phyloP scores from a whole-genome alignment of 2,797 vertebrate genomes.

The Channallabes apus region DNA sequence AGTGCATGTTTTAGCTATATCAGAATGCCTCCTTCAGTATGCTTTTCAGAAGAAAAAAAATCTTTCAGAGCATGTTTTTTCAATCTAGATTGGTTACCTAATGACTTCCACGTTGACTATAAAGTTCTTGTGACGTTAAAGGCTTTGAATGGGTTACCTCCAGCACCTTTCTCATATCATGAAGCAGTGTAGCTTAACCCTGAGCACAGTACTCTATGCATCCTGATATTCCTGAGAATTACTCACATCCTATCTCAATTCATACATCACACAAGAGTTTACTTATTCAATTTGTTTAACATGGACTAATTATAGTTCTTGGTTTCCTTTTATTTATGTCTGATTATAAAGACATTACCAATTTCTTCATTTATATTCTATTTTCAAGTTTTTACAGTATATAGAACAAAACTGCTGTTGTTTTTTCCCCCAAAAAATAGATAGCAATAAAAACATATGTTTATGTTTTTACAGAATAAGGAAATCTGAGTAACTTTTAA shows the following conservation, averaged over 20 bases:
- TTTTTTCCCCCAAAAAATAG: too few species aligned
- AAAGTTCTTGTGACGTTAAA: neutral
- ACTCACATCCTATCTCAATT: neutral
- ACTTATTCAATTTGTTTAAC: neutral
- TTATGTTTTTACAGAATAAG: too few species aligned
- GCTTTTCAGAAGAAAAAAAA: neutral
- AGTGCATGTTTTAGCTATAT: neutral
- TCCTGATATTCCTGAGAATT: neutral
- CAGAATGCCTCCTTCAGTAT: neutral
- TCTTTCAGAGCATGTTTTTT: neutral
- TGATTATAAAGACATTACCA: neutral
- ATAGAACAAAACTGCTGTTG: too few species aligned
- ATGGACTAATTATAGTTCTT: neutral
- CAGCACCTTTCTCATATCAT: neutral
- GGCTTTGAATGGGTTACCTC: neutral
- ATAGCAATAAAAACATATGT: too few species aligned
- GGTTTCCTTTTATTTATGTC: neutral
- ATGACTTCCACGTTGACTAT: conserved; percentile 10
- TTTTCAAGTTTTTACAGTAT: neutral
- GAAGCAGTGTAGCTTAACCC: neutral
- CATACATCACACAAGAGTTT: neutral
- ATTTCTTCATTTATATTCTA: neutral
- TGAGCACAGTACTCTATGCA: neutral
- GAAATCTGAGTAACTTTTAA: too few species aligned
- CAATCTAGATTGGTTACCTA: neutral